Evolutionary conservation across 2,797 vertebrate genomes (phyloP).

Genomic region (Argya squamiceps): DNA sequence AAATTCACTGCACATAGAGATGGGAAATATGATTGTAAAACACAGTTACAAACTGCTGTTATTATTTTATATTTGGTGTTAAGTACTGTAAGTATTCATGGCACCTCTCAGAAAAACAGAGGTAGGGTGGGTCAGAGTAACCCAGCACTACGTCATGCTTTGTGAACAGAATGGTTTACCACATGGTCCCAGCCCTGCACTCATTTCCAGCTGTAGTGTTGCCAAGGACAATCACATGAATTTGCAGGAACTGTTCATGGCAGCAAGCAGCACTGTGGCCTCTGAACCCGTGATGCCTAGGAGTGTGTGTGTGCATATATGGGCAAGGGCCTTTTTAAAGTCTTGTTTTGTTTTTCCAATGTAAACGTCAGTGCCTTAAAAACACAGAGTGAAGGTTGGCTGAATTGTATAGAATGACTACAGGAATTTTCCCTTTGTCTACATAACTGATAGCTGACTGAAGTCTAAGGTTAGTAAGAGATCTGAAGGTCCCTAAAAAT

Average conservation of each 20-base stretch:
- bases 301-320: neutral
- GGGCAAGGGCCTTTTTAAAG: neutral
- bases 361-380: neutral
- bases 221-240: neutral
- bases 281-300: neutral
- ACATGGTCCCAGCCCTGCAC: neutral
- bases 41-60: neutral
- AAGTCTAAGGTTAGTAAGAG: neutral
- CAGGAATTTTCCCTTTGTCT: neutral
- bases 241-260: neutral
- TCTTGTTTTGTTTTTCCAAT: neutral
- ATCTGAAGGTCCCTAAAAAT: neutral
- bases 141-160: neutral
- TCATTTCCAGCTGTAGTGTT: slow-evolving; percentile 2
- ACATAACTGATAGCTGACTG: neutral
- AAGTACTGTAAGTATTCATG: neutral
- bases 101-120: neutral
- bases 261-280: neutral
- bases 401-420: neutral
- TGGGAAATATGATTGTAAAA: neutral
- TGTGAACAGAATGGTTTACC: neutral
- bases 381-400: neutral
- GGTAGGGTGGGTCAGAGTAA: neutral
- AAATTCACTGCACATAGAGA: neutral
- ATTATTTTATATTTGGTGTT: neutral